Conservation (phyloP, 2,113 vertebrate genomes). For the Aramus guarauna region DNA sequence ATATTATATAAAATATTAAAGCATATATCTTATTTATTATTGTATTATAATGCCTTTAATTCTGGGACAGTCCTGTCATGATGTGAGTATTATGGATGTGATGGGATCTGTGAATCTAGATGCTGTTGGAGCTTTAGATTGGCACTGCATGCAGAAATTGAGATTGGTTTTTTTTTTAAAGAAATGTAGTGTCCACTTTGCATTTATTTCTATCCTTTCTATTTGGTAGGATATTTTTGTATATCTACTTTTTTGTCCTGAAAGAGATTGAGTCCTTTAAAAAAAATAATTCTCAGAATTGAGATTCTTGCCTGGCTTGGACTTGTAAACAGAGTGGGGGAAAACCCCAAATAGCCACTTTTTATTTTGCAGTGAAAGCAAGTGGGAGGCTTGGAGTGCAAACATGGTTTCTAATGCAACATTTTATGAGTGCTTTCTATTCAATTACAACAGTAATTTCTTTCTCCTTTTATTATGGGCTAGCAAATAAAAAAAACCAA, state of each 20-base stretch:
- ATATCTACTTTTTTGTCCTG: neutral
- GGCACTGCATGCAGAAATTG: neutral
- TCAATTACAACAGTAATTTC: neutral
- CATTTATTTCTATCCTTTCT: neutral
- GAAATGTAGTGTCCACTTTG: neutral
- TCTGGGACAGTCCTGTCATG: neutral
- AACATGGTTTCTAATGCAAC: neutral
- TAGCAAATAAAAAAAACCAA: neutral
- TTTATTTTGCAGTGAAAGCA: neutral
- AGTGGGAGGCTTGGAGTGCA: neutral
- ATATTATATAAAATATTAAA: no score
- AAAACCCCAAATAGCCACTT: neutral
- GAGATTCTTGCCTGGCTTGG: neutral
- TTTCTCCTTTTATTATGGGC: neutral
- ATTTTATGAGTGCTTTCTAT: neutral
- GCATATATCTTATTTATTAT: neutral
- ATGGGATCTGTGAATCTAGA: neutral
- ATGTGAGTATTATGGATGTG: neutral
- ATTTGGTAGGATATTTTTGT: neutral
- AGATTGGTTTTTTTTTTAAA: neutral
- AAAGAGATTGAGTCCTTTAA: neutral
- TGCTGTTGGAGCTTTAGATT: neutral
- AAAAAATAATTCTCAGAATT: neutral
- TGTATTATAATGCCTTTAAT: neutral
- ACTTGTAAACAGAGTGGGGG: neutral